These are phyloP conservation scores for Andrena camellia DNA, from an alignment of 2,888 invertebrate genomes.

Conservation along the genomic window DNA sequence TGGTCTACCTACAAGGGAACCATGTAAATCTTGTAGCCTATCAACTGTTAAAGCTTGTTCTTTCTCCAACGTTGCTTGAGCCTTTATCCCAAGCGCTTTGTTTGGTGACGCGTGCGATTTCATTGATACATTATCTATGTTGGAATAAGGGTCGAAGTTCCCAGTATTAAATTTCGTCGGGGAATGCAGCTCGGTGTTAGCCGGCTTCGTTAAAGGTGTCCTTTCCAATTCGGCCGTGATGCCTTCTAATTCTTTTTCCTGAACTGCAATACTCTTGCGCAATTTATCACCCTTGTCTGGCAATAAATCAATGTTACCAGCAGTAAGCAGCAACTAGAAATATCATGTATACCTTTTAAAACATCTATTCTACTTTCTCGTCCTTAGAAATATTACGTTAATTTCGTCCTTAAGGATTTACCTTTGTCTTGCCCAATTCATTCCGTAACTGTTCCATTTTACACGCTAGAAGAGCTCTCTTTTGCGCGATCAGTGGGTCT, in stretches of 20 bases:
- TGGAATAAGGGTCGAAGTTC: not conserved
- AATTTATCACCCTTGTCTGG: conserved; percentile 89
- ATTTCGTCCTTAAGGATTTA: conserved; percentile 42
- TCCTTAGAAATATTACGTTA: not conserved
- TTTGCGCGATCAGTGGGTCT: conserved; percentile 74
- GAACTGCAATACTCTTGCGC: conserved; percentile 84
- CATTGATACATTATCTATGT: not conserved
- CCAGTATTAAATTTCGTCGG: not conserved
- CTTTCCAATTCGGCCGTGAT: conserved; percentile 85
- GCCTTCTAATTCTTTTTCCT: conserved; percentile 85
- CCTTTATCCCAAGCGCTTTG: conserved; percentile 81
- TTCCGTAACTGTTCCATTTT: conserved; percentile 69
- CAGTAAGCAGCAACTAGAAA: conserved; percentile 69
- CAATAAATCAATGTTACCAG: conserved; percentile 83
- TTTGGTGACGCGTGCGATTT: conserved; percentile 43
- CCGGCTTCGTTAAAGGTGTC: conserved; percentile 26
- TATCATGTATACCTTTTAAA: not conserved
- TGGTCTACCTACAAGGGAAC: conserved; percentile 90
- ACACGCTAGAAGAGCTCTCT: conserved; percentile 66
- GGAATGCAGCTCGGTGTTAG: not conserved
- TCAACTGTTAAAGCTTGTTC: conserved; percentile 91
- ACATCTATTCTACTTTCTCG: not conserved
- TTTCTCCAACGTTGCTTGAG: conserved; percentile 89
- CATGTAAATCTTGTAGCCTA: conserved; percentile 90
- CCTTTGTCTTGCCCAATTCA: conserved; percentile 73